phyloP scores from a whole-genome alignment of 2,113 vertebrate species.

The Suncus etruscus region DNA sequence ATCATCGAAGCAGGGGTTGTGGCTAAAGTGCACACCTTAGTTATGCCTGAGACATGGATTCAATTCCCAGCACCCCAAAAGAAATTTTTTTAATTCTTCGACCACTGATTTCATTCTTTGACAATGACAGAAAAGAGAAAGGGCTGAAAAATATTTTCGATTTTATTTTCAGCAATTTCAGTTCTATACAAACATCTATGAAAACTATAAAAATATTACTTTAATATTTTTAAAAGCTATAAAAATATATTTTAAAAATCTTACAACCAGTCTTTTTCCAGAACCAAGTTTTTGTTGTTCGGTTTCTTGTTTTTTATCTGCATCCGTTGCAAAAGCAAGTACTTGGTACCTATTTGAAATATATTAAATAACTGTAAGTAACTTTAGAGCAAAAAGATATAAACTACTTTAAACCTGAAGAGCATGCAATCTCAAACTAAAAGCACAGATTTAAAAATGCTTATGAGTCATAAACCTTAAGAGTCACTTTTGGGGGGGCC shows the following conservation, averaged over 20 bases:
- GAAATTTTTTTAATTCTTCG: too few relatives aligned
- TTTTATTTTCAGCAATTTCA: conserved; percentile 42
- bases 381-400: not conserved
- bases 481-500: too few relatives aligned
- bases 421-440: not conserved
- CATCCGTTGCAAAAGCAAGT: conserved; percentile 96
- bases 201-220: too few relatives aligned
- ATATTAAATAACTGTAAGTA: conserved; percentile 44
- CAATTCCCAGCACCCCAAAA: too few relatives aligned
- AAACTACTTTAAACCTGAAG: conserved; percentile 53
- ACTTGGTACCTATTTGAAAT: conserved; percentile 93
- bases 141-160: not conserved
- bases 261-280: conserved; percentile 93
- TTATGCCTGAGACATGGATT: too few relatives aligned
- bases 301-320: conserved; percentile 92
- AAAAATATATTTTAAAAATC: conserved; percentile 23
- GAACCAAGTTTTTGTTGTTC: conserved; percentile 92
- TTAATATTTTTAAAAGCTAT: too few relatives aligned
- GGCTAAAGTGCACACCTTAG: too few relatives aligned
- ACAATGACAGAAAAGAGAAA: not conserved
- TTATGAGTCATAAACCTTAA: too few relatives aligned
- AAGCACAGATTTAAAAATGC: not conserved
- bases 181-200: conserved; percentile 18
- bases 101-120: not conserved
- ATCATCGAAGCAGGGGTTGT: not conserved